phyloP scores from a whole-genome alignment of 2,797 vertebrate genomes.

The Heterohyrax brucei region DNA sequence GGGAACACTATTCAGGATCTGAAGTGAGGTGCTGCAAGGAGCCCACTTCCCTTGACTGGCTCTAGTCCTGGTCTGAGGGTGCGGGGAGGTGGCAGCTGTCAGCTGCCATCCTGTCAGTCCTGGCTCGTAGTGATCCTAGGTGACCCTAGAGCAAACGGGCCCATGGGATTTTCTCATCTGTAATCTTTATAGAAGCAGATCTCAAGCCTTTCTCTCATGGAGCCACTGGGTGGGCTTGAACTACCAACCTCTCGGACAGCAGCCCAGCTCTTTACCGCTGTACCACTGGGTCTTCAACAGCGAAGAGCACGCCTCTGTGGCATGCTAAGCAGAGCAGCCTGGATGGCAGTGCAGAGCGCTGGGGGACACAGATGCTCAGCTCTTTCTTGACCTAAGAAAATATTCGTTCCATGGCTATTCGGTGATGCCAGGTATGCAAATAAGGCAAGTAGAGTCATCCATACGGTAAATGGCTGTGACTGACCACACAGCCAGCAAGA shows the following conservation, averaged over 20 bases:
- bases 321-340: neutral
- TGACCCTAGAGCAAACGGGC: neutral
- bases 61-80: neutral
- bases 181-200: neutral
- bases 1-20: neutral
- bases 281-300: fast-evolving
- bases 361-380: neutral
- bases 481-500: neutral
- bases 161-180: neutral
- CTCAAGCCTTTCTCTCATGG: neutral
- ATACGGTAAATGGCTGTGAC: neutral
- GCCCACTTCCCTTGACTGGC: neutral
- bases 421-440: neutral
- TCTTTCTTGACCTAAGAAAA: neutral
- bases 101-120: neutral
- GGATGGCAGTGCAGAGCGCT: too few relatives aligned
- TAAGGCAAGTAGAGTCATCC: neutral
- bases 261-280: neutral
- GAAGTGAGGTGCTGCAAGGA: neutral
- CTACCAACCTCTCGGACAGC: neutral
- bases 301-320: neutral
- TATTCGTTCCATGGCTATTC: neutral
- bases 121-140: neutral
- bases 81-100: too few relatives aligned
- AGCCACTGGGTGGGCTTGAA: neutral